phyloP scores from a whole-genome alignment of 1,140 invertebrate genomes.

The Macrobrachium rosenbergii region DNA sequence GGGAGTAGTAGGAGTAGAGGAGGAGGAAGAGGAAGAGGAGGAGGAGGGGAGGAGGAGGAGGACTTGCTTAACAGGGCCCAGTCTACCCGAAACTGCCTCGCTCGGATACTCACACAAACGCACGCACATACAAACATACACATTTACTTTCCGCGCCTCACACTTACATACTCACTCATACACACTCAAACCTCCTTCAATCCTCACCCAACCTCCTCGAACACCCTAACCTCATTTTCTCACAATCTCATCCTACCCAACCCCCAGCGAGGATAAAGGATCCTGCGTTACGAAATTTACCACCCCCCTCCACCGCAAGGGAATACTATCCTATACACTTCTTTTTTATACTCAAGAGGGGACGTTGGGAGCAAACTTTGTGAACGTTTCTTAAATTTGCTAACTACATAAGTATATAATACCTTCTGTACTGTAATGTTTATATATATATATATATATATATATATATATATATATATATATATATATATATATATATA shows the following conservation, averaged over 20 bases:
- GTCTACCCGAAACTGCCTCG: background rate
- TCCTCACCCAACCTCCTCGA: background rate
- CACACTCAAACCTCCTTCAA: background rate
- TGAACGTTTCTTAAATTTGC: too few species aligned
- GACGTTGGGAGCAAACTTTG: too few species aligned
- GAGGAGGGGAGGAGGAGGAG: too few species aligned
- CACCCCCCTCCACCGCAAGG: too few species aligned
- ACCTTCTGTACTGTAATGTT: too few species aligned
- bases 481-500: constrained; percentile 15
- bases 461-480: constrained; percentile 31
- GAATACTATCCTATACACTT: too few species aligned
- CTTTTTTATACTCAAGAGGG: too few species aligned
- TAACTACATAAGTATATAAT: too few species aligned
- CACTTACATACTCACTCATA: constrained; percentile 16
- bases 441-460: background rate
- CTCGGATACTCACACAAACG: constrained; percentile 21
- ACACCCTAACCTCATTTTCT: background rate
- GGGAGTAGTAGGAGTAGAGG: background rate
- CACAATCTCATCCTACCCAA: background rate
- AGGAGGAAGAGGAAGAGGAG: too few species aligned
- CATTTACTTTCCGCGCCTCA: background rate
- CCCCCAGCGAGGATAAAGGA: too few species aligned
- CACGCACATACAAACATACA: constrained; percentile 16
- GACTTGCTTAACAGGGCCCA: too few species aligned
- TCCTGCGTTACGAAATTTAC: too few species aligned